phyloP scores from a whole-genome alignment of 2,797 vertebrate species.

The Numenius phaeopus region DNA sequence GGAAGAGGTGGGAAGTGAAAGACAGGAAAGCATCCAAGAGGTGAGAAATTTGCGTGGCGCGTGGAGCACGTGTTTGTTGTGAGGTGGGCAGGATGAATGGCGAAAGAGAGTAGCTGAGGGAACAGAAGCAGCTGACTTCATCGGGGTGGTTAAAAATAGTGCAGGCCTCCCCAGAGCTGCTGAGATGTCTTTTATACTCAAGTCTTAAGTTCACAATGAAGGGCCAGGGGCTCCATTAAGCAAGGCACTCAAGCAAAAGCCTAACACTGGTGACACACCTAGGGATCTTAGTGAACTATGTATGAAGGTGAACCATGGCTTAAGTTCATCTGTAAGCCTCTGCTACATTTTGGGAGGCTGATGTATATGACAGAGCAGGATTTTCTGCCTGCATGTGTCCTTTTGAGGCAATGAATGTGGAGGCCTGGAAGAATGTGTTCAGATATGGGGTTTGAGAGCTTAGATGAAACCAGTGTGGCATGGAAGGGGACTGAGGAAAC shows the following conservation, averaged over 20 bases:
- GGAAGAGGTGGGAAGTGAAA: not conserved
- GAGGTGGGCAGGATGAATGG: not conserved
- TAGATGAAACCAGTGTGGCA: not conserved
- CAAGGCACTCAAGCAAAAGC: not conserved
- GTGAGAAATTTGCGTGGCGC: fast-evolving
- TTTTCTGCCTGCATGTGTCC: not conserved
- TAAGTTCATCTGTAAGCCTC: not conserved
- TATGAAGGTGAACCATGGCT: not conserved
- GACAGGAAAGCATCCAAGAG: not conserved
- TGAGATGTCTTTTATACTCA: not conserved
- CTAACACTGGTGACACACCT: not conserved
- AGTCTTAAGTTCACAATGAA: not conserved
- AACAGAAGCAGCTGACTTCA: not conserved
- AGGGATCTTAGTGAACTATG: not conserved
- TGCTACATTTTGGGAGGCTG: not conserved
- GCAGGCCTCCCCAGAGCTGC: not conserved
- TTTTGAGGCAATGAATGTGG: not conserved
- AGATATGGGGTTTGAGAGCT: not conserved
- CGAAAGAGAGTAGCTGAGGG: not conserved
- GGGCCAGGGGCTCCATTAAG: not conserved
- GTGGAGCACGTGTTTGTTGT: fast-evolving
- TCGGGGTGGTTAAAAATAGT: not conserved
- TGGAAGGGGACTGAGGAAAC: not conserved
- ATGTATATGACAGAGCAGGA: not conserved
- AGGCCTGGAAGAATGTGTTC: not conserved